Evolutionary conservation across 2,113 vertebrate genomes (phyloP), one percentile per base, ranked within the genome.

Genomic region (Heterotis niloticus): DNA sequence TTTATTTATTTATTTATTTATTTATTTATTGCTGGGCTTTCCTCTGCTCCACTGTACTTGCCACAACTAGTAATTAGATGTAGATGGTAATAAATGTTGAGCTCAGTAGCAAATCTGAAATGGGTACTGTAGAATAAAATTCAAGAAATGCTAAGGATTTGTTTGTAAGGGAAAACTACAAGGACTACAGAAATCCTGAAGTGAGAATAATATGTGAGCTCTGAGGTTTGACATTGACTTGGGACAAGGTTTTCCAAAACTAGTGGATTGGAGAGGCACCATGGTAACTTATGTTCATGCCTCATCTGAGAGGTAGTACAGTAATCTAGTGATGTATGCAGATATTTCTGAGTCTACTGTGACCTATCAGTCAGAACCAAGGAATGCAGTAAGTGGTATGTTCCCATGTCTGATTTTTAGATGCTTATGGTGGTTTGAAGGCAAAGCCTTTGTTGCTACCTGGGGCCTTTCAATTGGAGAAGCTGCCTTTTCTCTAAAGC

Each of bases 381-480:
- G 83, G 81, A 86, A 87, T 87, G 83, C 81, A 28, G 56, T 66
- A 44, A 64, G n/a, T 57, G 77, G 68, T 75, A 28, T 73, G 60
- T 7, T 23, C 34, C 67, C 69, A 77, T 85, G 86, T 83, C 76
- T 77, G 67, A 68, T 78, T 34, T 51, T 11, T 12, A 78, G 34
- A 3, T 14, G 72, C 84, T 82, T 88, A 83, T 79, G 83, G 77
- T 85, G 76, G 88, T 87, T 80, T 85, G 80, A 71, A 84, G 83
- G 81, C 51, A 78, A 68, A 18, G 67, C 16, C 67, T 69, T 14
- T 69, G 57, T 10, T 59, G 57, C 77, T 81, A n/a, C n/a, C n/a
- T n/a, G n/a, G n/a, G n/a, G n/a, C n/a, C n/a, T n/a, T n/a, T n/a
- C 34, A 2, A 44, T 44, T 68, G 60, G 59, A 62, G 0, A 28